These are phyloP conservation scores for Gasterosteus nipponicus DNA, from an alignment of 2,113 vertebrate genomes.

Conservation along the genomic window DNA sequence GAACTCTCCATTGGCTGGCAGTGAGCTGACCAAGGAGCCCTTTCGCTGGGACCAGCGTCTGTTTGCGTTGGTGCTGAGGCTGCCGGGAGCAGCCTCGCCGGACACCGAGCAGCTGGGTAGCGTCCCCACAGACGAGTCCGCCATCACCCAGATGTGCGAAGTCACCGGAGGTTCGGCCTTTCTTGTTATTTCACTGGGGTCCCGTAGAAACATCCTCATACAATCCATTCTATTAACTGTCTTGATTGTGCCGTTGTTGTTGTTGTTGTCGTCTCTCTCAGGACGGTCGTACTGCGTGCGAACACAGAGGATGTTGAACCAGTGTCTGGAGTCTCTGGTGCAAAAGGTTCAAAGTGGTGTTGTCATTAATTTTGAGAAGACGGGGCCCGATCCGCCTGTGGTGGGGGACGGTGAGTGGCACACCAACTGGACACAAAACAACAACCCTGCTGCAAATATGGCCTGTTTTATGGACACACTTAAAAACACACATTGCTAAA, in stretches of 20 bases:
- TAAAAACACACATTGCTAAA: not conserved
- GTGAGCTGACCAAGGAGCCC: constrained; percentile 98
- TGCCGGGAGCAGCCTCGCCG: constrained; percentile 90
- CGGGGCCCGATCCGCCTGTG: constrained; percentile 90
- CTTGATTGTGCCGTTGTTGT: not conserved
- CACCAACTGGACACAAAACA: not conserved
- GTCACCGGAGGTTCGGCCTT: constrained; percentile 92
- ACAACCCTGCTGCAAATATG: not conserved
- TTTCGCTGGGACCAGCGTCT: constrained; percentile 99
- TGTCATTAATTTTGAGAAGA: constrained; percentile 97
- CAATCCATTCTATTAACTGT: not conserved
- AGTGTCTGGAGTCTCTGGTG: constrained; percentile 96
- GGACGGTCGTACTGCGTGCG: constrained; percentile 95
- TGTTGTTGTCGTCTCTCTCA: constrained; percentile 50
- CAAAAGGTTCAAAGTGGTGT: constrained; percentile 98
- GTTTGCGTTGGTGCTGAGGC: constrained; percentile 93
- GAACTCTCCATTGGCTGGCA: constrained; percentile 96
- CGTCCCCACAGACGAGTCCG: constrained; percentile 95
- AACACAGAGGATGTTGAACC: constrained; percentile 96
- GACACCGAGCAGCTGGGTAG: constrained; percentile 95
- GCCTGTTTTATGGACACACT: not conserved
- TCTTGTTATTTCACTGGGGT: not conserved
- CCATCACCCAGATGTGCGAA: constrained; percentile 99
- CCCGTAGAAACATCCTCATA: not conserved
- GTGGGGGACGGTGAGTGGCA: constrained; percentile 69